These are phyloP conservation scores for Drosophila kambysellisi DNA, from an alignment of 2,888 invertebrate genomes.

Conservation along the genomic window DNA sequence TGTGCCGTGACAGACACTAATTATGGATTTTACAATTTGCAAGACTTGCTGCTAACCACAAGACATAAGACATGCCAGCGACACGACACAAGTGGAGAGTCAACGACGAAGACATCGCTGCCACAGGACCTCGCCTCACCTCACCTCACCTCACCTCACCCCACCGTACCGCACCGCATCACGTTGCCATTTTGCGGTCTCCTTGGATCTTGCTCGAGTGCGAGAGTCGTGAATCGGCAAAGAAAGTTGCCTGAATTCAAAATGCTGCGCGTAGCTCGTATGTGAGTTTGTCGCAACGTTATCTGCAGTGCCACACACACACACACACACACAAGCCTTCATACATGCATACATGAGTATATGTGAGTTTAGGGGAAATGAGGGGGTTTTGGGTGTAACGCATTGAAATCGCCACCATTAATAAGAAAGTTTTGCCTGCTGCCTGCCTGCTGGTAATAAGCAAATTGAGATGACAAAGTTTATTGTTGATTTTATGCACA, in stretches of 20 bases:
- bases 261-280: conserved; percentile 39
- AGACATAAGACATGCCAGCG: conserved; percentile 61
- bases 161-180: background rate
- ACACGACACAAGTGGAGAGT: conserved; percentile 29
- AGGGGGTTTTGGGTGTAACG: conserved; percentile 20
- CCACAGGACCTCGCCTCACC: conserved; percentile 61
- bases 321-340: conserved; percentile 15
- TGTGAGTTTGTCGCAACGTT: conserved; percentile 49
- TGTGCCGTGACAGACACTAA: conserved; percentile 76
- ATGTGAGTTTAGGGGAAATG: background rate
- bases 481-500: conserved; percentile 76
- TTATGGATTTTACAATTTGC: conserved; percentile 78
- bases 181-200: conserved; percentile 71
- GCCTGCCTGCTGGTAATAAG: conserved; percentile 73
- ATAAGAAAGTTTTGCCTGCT: conserved; percentile 71
- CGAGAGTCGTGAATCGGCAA: conserved; percentile 20
- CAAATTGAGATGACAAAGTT: conserved; percentile 81
- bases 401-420: conserved; percentile 80
- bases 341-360: conserved; percentile 25
- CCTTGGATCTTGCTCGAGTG: conserved; percentile 12
- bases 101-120: conserved; percentile 5
- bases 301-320: conserved; percentile 45
- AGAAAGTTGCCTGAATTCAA: conserved; percentile 48
- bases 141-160: background rate
- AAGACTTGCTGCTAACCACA: conserved; percentile 78